Percentiles rank a stretch among this genome's conserved stretches.
These are phyloP conservation scores for Drosophila ercepeae DNA, from an alignment of 1,140 invertebrate genomes.

Conservation along the genomic window DNA sequence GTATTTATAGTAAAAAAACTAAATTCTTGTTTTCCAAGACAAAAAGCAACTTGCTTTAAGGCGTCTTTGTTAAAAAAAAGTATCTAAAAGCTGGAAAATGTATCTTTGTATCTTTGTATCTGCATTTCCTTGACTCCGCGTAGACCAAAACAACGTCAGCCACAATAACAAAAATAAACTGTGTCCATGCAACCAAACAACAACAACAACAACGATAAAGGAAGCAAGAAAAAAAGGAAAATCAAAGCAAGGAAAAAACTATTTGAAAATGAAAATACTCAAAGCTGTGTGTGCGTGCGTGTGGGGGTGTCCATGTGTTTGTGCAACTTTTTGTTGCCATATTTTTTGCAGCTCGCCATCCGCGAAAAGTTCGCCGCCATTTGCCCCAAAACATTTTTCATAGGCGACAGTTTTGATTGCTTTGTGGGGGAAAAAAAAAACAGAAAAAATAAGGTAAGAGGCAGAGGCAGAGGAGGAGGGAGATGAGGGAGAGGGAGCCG, in stretches of 20 bases:
- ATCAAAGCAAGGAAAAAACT: slow-evolving; percentile 1
- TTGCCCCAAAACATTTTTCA: slow-evolving; percentile 75
- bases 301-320: slow-evolving; percentile 16
- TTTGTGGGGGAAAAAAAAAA: slow-evolving; percentile 4
- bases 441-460: background rate
- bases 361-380: slow-evolving; percentile 62
- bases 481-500: slow-evolving; percentile 2
- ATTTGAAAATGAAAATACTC: slow-evolving; percentile 33
- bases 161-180: background rate
- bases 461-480: no score
- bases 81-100: no score
- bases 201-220: background rate
- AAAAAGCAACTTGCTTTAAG: no score
- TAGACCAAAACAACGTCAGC: background rate
- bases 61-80: no score
- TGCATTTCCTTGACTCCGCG: background rate
- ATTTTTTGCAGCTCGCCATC: slow-evolving; percentile 16
- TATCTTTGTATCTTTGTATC: no score
- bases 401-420: slow-evolving; percentile 80
- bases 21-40: no score
- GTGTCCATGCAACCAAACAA: background rate
- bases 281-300: slow-evolving; percentile 25
- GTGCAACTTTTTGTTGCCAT: background rate
- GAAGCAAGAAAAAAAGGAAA: slow-evolving; percentile 10
- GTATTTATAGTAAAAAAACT: no score